Base-by-base conservation (phyloP, 1,140 invertebrate genomes). In the Lysiphlebus fabarum region DNA sequence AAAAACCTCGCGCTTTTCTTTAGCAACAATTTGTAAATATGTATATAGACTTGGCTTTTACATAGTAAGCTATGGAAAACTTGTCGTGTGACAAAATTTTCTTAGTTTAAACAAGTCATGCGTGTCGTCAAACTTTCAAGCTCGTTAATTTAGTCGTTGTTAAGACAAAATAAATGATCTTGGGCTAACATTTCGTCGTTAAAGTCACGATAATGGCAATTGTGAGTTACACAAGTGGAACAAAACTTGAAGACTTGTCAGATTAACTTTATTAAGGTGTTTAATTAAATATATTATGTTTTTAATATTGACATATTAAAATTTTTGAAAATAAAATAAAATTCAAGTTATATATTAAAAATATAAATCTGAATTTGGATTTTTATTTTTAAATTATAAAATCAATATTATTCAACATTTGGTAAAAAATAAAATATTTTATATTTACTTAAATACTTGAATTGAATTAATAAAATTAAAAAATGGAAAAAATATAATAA, bases 101-200 rank as follows among this genome's bases (percentile, higher is more conserved):
- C 43, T 58, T 58, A 26, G 26, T 48, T 49, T 38, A 12, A 44
- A 49, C 38, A 53, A 53, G 48, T 56, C 50, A 58, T 62, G 61
- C 61, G 53, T 55, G 61, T 58, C 61, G 43, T 58, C 59, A 58
- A 64, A 64, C 50, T 61, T 61, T 55, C 7, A 45, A 57, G 58
- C 40, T 61, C 59, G 57, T 64, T 64, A 64, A 64, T 64, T 64
- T 58, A 42, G 8, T 14, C 53, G 50, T 37, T 38, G 37, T 26
- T 4, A 12, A 40, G 56, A 50, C 40, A 56, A 58, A 61, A 61
- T 50, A 53, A 58, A 64, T 58, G 50, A 56, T 38, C 34, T 48
- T 17, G 43, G 42, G 6, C 44, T 36, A 51, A 42, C 58, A 33
- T 43, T 60, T 51, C 49, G 49, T 51, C 53, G 50, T 59, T 17